These are phyloP conservation scores for Pachliopta kotzebuea DNA, from an alignment of 2,888 invertebrate genomes.

Conservation along the genomic window DNA sequence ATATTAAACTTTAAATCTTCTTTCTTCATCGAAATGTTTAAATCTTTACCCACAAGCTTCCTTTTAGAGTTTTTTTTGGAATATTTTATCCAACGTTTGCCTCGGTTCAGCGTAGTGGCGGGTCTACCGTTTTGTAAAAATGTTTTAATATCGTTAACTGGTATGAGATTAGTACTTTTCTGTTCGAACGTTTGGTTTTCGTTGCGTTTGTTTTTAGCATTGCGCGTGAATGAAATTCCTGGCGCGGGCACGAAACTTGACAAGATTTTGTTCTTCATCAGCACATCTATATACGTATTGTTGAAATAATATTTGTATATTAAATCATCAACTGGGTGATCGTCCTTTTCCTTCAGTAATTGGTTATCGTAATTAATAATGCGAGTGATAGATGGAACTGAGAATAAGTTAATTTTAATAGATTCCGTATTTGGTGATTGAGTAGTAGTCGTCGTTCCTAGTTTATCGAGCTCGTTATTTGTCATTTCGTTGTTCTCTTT, in stretches of 20 bases:
- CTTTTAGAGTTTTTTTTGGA: conserved; percentile 40
- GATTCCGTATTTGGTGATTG: conserved; percentile 45
- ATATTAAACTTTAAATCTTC: conserved; percentile 1
- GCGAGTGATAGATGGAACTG: conserved; percentile 48
- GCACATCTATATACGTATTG: conserved; percentile 65
- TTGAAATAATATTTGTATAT: conserved; percentile 74
- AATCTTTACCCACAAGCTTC: conserved; percentile 36
- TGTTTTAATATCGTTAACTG: conserved; percentile 41
- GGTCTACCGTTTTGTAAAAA: conserved; percentile 8
- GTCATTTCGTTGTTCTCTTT: conserved; percentile 27
- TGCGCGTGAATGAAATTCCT: conserved; percentile 38
- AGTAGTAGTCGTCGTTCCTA: conserved; percentile 36
- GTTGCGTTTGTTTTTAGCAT: conserved; percentile 53
- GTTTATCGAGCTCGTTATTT: conserved; percentile 26
- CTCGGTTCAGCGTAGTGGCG: conserved; percentile 34
- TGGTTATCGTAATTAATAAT: conserved; percentile 56
- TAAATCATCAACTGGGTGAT: conserved; percentile 63
- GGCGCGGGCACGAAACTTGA: conserved; percentile 41
- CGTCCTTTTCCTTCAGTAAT: conserved; percentile 66
- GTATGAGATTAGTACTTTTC: conserved; percentile 52
- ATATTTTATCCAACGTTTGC: conserved; percentile 59
- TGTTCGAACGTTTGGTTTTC: conserved; percentile 33
- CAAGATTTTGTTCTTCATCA: conserved; percentile 61
- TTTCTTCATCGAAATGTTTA: conserved; percentile 8
- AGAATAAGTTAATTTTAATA: conserved; percentile 65